Evolutionary conservation across 2,888 invertebrate species (phyloP), one percentile per base, ranked within the genome.

Genomic region (Ormyrus rosae): DNA sequence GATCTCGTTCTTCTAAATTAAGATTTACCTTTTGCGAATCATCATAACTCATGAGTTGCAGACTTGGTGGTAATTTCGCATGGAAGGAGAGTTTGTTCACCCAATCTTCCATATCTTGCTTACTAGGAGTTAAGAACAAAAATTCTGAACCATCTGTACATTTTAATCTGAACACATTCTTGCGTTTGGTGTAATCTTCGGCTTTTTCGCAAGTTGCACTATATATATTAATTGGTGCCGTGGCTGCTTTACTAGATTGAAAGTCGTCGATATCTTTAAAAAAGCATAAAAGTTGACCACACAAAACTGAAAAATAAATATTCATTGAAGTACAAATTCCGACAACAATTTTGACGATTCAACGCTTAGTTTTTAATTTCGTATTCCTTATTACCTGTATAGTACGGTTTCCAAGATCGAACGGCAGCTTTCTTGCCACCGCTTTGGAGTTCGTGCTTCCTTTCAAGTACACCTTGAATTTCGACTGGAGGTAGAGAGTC

Each of bases 201-300:
- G 98, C 98, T 8, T 95, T 94, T 77, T 95, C 94, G 90, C 98
- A 98, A 61, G 93, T 93, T 0, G 98, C 97, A 91, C 95, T 93
- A 86, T 92, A 93, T 63, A 94, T 91, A 0, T 89, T 90, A 10
- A 98, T 94, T 0, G 97, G 96, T 0, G 98, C 96, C 3, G 96
- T 95, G 0, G 96, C 96, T 0, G 98, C 98, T 92, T 96, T 96
- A 86, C 97, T 96, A 84, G 95, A 94, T 82, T 94, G 93, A 92
- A 98, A 98, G 91, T 98, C 98, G 85, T 95, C 95, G 88, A 96
- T 96, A 89, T 98, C 98, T 89, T 98, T 96, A 93, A 99, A 99
- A 95, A 99, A 99, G 92, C 98, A 99, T 73, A 99, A 92, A 86
- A 99, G 92, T 90, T 99, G 99, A 0, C 99, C 99, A 89, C 98